Base-by-base conservation (phyloP, 1,140 invertebrate species). In the Pristionchus pacificus region DNA sequence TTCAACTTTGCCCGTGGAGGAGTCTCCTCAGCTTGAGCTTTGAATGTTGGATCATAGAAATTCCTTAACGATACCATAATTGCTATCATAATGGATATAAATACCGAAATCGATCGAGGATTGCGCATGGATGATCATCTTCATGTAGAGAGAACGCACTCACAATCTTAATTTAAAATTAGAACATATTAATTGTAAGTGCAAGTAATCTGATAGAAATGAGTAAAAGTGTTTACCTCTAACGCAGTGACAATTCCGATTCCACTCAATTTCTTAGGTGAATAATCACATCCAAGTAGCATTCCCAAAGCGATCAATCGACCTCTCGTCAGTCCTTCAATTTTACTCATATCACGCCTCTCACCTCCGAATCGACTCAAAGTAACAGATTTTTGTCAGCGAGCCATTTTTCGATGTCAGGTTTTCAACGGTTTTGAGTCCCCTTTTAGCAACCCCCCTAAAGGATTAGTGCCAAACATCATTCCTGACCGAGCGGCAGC, bases 71-170 rank as follows among this genome's bases (percentile, higher is more conserved):
- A n/a, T n/a, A n/a, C n/a, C n/a, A n/a, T n/a, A n/a, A n/a, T n/a
- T n/a, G n/a, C n/a, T n/a, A n/a, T n/a, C n/a, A n/a, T 10, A 49
- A 49, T 49, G 38, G 19, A 10, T 49, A 49, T 49, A 49, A 49
- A 49, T 25, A 72, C 71, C 59, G 58, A 60, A 76, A 76, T 32
- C 74, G 31, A 58, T 76, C 74, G 3, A 76, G 59, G 59, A 76
- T 66, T 14, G 68, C 60, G 19, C 63, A 58, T 25, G 74, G 74
- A 67, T 76, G 74, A 15, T 72, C 66, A 27, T 76, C 74, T 58
- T 76, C 71, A 33, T 71, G 25, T 13, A 63, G 30, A 1, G 74
- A 61, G 59, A 76, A 76, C 63, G 74, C 74, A 33, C 65, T 38
- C 14, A 76, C 33, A 61, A 76, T 74, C 15, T 49, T 10, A 19